phyloP scores from a whole-genome alignment of 2,888 invertebrate genomes.

The Dryomyza anilis region DNA sequence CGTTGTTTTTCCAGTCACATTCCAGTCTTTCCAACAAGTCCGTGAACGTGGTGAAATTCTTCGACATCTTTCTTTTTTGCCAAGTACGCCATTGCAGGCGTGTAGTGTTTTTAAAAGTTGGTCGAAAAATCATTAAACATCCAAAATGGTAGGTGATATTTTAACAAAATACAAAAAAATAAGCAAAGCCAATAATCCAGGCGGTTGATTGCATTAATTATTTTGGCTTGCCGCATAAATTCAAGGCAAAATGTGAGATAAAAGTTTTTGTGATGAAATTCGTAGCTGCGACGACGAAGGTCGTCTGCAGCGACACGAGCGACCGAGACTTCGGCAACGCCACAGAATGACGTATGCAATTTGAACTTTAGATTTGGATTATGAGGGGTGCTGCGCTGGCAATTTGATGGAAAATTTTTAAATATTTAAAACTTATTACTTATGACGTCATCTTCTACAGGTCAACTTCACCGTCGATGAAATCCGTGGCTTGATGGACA shows the following conservation, averaged over 20 bases:
- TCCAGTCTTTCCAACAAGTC: conserved; percentile 7
- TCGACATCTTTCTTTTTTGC: conserved; percentile 70
- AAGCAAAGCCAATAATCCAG: background rate
- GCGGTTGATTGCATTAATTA: conserved; percentile 28
- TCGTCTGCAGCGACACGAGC: conserved; percentile 22
- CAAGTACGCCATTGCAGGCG: conserved; percentile 87
- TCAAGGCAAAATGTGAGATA: conserved; percentile 21
- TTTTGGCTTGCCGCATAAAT: conserved; percentile 19
- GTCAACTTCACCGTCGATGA: conserved; percentile 99
- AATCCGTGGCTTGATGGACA: conserved; percentile 99
- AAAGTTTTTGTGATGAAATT: conserved; percentile 31
- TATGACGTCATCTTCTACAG: conserved; percentile 63
- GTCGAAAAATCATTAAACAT: conserved; percentile 75
- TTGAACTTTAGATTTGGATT: conserved; percentile 19
- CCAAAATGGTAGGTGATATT: conserved; percentile 61
- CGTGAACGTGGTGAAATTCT: conserved; percentile 30
- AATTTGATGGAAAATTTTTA: background rate
- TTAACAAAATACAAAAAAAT: conserved; percentile 31
- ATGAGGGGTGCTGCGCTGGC: conserved; percentile 14
- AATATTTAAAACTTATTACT: background rate
- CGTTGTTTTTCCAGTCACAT: conserved; percentile 10
- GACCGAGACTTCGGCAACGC: conserved; percentile 33
- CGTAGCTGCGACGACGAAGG: conserved; percentile 22
- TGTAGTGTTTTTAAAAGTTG: conserved; percentile 75
- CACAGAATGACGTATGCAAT: conserved; percentile 51